phyloP scores from a whole-genome alignment of 2,797 vertebrate genomes.

The Bucorvus abyssinicus region DNA sequence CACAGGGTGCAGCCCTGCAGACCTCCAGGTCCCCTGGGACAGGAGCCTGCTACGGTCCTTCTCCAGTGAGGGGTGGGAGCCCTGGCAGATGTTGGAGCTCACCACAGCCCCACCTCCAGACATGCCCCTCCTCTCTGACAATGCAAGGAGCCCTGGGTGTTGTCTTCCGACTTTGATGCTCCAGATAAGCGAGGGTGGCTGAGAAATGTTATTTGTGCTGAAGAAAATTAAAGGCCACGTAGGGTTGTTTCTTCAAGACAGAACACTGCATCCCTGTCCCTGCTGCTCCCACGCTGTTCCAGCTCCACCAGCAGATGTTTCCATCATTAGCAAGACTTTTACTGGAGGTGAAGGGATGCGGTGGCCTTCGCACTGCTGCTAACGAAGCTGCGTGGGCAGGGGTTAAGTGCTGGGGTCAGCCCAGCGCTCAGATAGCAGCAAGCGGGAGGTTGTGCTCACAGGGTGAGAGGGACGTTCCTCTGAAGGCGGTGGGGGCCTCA shows the following conservation, averaged over 20 bases:
- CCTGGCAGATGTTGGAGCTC: not conserved
- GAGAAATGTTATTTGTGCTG: not conserved
- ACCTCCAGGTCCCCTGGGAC: not conserved
- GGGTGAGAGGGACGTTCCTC: accelerated
- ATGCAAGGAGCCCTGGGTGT: accelerated
- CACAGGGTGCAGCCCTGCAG: accelerated
- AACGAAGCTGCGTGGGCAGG: not conserved
- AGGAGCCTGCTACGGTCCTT: accelerated
- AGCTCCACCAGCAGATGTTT: not conserved
- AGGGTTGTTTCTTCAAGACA: not conserved
- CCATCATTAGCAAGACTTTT: not conserved
- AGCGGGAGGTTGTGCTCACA: accelerated
- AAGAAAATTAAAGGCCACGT: not conserved
- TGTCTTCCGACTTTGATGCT: not conserved
- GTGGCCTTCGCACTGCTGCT: not conserved
- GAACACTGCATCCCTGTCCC: not conserved
- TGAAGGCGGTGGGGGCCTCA: accelerated
- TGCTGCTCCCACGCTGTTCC: not conserved
- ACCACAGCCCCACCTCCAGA: not conserved
- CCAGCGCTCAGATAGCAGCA: not conserved
- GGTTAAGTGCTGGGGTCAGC: not conserved
- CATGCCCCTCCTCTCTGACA: not conserved
- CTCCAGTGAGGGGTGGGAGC: not conserved
- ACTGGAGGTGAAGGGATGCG: not conserved
- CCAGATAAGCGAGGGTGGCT: not conserved